A percentile compares a stretch with the other conserved stretches of the same genome.
Conservation (phyloP, 1,140 invertebrate genomes). For the Oppia nitens region DNA sequence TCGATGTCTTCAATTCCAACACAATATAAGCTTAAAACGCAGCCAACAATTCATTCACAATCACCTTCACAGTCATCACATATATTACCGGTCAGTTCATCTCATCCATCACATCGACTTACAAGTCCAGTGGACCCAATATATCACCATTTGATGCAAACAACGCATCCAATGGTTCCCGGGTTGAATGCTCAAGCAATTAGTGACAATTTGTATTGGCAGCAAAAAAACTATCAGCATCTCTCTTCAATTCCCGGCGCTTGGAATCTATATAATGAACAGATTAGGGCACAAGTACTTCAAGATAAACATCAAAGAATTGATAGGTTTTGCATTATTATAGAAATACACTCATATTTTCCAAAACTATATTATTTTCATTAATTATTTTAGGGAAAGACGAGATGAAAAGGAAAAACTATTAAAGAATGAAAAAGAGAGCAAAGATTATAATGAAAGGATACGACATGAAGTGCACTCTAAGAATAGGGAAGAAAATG, state of each 20-base stretch:
- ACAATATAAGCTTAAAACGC: neutral
- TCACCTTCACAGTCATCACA: neutral
- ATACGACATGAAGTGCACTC: constrained; percentile 35
- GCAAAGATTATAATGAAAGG: constrained; percentile 34
- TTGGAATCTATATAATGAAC: constrained; percentile 23
- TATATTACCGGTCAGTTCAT: no score
- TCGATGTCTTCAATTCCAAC: neutral
- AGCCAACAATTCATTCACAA: neutral
- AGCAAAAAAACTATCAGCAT: constrained; percentile 28
- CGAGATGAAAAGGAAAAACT: constrained; percentile 36
- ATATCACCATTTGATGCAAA: constrained; percentile 14
- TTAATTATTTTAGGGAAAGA: constrained; percentile 27
- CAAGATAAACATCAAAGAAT: neutral
- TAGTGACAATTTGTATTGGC: constrained; percentile 29
- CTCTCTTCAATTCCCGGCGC: constrained; percentile 26
- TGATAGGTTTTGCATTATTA: no score
- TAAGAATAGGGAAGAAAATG: constrained; percentile 42
- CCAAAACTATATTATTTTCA: no score
- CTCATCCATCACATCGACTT: neutral
- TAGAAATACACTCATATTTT: no score
- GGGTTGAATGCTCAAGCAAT: constrained; percentile 15
- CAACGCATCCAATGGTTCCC: constrained; percentile 10
- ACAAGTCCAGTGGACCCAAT: neutral
- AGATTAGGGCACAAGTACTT: constrained; percentile 21
- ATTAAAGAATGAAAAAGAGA: constrained; percentile 33